A percentile compares a stretch with the other conserved stretches of the same genome.
These are phyloP conservation scores for rat (Rattus norvegicus) DNA, from an alignment of 2,113 vertebrate species.

Conservation along the genomic window DNA sequence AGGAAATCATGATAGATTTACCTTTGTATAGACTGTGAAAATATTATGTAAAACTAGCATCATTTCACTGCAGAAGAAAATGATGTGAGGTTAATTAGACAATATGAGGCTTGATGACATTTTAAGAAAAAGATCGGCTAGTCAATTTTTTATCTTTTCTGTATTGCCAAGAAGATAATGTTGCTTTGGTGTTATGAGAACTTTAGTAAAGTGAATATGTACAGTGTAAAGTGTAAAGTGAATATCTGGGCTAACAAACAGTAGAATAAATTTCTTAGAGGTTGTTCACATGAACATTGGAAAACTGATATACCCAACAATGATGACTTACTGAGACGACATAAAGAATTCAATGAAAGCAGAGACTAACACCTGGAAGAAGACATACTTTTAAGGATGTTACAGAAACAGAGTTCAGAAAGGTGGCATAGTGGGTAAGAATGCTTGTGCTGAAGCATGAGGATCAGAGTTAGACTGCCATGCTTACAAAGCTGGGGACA, in stretches of 20 bases:
- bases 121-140: neutral
- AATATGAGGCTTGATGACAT: neutral
- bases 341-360: slow-evolving; percentile 2
- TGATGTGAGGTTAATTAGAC: slow-evolving; percentile 19
- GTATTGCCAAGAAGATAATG: neutral
- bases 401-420: neutral
- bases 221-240: too few relatives aligned
- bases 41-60: neutral
- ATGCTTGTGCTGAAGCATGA: too few relatives aligned
- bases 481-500: too few relatives aligned
- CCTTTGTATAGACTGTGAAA: neutral
- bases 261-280: slow-evolving; percentile 1
- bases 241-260: neutral
- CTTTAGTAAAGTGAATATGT: neutral
- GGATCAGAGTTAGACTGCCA: neutral
- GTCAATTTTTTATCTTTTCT: neutral
- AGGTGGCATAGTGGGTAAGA: neutral
- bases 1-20: neutral
- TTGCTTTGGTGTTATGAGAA: neutral
- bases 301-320: neutral
- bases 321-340: neutral
- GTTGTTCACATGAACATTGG: neutral
- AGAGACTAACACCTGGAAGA: neutral
- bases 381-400: neutral
- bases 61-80: neutral